phyloP scores from a whole-genome alignment of 2,888 invertebrate species.

The Euspilapteryx auroguttella region DNA sequence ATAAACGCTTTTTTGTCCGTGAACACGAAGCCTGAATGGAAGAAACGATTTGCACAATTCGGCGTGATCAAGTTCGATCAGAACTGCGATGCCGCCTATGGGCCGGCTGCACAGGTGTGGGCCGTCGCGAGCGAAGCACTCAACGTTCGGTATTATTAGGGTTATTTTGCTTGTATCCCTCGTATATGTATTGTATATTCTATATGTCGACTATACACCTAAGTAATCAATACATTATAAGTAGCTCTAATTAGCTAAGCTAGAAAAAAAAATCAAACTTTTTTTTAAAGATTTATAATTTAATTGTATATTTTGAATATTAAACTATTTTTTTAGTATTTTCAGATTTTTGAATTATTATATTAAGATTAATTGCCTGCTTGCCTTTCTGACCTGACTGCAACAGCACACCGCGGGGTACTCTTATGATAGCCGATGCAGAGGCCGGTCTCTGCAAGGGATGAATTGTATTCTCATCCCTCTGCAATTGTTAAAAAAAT shows the following conservation, averaged over 20 bases:
- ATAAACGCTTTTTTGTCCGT: conserved; percentile 34
- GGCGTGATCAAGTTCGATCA: conserved; percentile 45
- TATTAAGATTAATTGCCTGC: conserved; percentile 22
- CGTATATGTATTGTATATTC: conserved; percentile 43
- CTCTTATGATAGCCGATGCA: conserved; percentile 20
- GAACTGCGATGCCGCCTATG: conserved; percentile 45
- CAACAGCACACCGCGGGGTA: conserved; percentile 23
- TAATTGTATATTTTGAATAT: conserved; percentile 4
- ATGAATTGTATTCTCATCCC: not conserved
- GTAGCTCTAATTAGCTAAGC: no score
- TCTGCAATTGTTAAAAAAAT: conserved; percentile 6
- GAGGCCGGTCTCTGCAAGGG: not conserved
- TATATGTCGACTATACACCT: conserved; percentile 39
- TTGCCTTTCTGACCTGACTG: conserved; percentile 20
- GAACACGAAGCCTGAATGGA: conserved; percentile 31
- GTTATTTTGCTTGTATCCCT: conserved; percentile 29
- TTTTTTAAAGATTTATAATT: no score
- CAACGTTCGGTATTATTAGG: conserved; percentile 59
- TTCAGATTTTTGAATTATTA: conserved; percentile 20
- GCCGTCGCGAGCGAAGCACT: conserved; percentile 46
- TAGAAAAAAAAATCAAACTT: not conserved
- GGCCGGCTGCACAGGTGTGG: conserved; percentile 53
- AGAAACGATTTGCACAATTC: conserved; percentile 42
- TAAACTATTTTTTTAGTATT: conserved; percentile 7
- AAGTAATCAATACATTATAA: conserved; percentile 15